Base-by-base conservation (phyloP, 1,140 invertebrate genomes). In the Zaprionus gabonicus region DNA sequence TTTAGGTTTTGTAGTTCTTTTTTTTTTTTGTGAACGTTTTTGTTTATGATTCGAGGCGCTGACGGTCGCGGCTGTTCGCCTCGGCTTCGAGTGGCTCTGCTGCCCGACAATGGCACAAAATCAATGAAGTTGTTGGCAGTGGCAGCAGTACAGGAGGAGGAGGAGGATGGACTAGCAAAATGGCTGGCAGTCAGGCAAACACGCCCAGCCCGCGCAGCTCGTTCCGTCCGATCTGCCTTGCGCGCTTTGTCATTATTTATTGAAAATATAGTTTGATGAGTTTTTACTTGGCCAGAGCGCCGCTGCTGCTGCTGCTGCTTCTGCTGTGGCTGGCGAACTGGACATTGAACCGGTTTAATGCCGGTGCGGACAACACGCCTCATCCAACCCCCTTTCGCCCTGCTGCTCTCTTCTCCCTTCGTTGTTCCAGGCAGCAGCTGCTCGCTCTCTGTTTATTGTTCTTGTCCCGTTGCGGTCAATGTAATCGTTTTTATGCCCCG, bases 231-330 rank as follows among this genome's bases (percentile, higher is more conserved):
- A 12, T 58, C 55, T 6, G 25, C 66, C 27, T 20, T 59, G 34
- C 2, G 34, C 2, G 57, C 63, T 59, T 84, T 84, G 85, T 90
- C 85, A 87, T 81, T 88, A 88, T 88, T 84, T 88, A 88, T 90
- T 88, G 84, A 90, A 88, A 88, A 88, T 85, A 88, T 88, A 81
- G 84, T 88, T 88, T 90, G 85, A 88, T 88, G 85, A 88, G 84
- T 88, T 87, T 88, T 87, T 87, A 86, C 83, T 87, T 82, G 56
- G 63, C 66, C 51, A 36, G 55, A 51, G 53, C 5, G 56, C 36
- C 31, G 60, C 20, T 23, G 23, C 23, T 23, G 23, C 36, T 46
- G 60, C 20, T 12, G 49, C 51, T 25, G 28, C 20, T 23, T 27
- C 20, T 12, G 49, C 51, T 25, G 28, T 65, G 38, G 28, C 66